A percentile compares a stretch with the other conserved stretches of the same genome.
These are phyloP conservation scores for Arion vulgaris DNA, from an alignment of 1,140 invertebrate genomes.

Conservation along the genomic window DNA sequence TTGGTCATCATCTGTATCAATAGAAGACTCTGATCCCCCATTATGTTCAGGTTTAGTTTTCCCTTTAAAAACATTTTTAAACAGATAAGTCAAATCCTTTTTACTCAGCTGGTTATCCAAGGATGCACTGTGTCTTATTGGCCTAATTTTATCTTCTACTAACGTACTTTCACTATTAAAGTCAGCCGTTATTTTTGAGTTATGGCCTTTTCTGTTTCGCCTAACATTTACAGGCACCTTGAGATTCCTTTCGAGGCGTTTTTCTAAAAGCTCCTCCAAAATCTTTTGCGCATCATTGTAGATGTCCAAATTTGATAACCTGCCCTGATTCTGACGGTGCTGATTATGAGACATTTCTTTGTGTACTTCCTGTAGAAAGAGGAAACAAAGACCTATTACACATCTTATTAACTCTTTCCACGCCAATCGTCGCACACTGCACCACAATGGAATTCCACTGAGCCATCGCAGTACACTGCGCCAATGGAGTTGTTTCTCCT, in stretches of 20 bases:
- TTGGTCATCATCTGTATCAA: slow-evolving; percentile 45
- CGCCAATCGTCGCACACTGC: too few species aligned
- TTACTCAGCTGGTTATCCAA: slow-evolving; percentile 26
- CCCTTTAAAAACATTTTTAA: not conserved
- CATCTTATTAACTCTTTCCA: too few species aligned
- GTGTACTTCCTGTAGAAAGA: not conserved
- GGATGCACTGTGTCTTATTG: slow-evolving; percentile 26
- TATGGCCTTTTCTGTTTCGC: slow-evolving; percentile 39
- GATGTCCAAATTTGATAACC: slow-evolving; percentile 44
- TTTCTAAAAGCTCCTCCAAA: slow-evolving; percentile 52
- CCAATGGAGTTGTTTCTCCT: too few species aligned
- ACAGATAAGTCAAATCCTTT: not conserved
- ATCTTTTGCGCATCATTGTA: slow-evolving; percentile 51
- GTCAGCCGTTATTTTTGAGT: not conserved
- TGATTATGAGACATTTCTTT: slow-evolving; percentile 32
- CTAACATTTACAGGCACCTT: slow-evolving; percentile 11
- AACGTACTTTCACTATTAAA: not conserved
- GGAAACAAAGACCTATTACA: too few species aligned
- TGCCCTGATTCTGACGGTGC: slow-evolving; percentile 12
- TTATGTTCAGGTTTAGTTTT: not conserved
- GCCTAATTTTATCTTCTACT: slow-evolving; percentile 36
- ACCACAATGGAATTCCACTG: too few species aligned
- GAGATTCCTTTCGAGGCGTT: slow-evolving; percentile 37
- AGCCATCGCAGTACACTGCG: too few species aligned
- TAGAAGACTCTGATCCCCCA: not conserved